These are phyloP conservation scores for Ptyas mucosa DNA, from an alignment of 2,113 vertebrate genomes.

Conservation along the genomic window DNA sequence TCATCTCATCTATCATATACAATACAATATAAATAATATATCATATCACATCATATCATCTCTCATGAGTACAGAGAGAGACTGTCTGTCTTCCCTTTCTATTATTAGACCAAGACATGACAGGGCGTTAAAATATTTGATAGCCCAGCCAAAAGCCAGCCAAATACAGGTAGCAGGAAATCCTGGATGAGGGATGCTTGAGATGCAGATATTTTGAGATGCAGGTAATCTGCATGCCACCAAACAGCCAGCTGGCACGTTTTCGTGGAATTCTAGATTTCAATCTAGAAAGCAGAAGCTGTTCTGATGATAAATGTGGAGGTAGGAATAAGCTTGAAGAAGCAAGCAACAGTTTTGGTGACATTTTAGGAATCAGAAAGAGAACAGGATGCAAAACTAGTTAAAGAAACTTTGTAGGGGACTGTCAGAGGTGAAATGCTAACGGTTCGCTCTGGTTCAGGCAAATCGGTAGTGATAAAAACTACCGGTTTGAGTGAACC, in stretches of 20 bases:
- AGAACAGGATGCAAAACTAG: no score
- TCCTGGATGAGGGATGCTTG: not conserved
- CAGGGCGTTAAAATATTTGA: not conserved
- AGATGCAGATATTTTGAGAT: not conserved
- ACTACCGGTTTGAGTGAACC: no score
- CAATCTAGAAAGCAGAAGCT: not conserved
- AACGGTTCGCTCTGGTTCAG: no score
- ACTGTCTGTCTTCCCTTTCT: not conserved
- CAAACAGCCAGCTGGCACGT: not conserved
- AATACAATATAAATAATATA: no score
- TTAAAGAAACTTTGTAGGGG: no score
- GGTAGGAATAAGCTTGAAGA: not conserved
- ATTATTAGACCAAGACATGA: not conserved
- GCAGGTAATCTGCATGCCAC: not conserved
- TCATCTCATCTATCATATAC: no score
- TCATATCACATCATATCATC: no score
- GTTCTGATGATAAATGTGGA: not conserved
- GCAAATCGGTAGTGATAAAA: no score
- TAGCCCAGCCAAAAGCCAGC: not conserved
- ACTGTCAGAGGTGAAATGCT: no score
- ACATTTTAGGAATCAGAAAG: no score
- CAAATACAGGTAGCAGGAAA: not conserved
- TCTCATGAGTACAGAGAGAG: not conserved
- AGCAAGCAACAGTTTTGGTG: no score
- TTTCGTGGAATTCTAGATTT: not conserved